Evolutionary conservation across 2,888 invertebrate species (phyloP).

Genomic region (Lasioglossum calceatum): DNA sequence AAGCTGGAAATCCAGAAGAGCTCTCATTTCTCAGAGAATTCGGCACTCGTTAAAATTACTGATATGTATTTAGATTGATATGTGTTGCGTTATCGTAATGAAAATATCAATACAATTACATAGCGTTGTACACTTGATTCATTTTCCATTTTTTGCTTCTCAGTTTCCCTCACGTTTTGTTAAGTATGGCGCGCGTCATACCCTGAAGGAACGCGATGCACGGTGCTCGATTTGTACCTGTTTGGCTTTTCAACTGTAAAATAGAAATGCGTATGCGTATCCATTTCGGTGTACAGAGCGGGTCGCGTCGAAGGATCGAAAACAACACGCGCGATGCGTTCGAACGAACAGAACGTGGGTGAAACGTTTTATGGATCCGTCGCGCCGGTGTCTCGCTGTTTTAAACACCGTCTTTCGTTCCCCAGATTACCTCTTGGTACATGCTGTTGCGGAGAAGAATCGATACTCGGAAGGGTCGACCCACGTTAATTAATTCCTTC

Average conservation of each 20-base stretch:
- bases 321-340: neutral
- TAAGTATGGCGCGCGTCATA: constrained; percentile 67
- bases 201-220: constrained; percentile 69
- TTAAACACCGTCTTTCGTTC: neutral
- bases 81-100: constrained; percentile 71
- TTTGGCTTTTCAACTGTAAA: constrained; percentile 52
- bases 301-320: neutral
- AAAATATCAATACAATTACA: constrained; percentile 70
- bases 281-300: constrained; percentile 12
- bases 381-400: neutral
- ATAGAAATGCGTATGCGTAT: constrained; percentile 37
- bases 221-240: constrained; percentile 72
- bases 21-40: constrained; percentile 53
- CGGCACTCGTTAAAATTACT: constrained; percentile 59
- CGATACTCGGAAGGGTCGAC: constrained; percentile 3
- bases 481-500: constrained; percentile 7
- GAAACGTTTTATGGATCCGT: neutral
- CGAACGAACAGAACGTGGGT: neutral
- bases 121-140: constrained; percentile 50
- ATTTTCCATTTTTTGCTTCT: neutral
- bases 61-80: constrained; percentile 73
- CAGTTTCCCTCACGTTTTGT: constrained; percentile 24
- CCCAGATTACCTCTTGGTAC: neutral
- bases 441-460: neutral
- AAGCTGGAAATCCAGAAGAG: neutral